Evolutionary conservation across 53 echinoderm and acorn worm genomes (phyloP), one percentile per base, ranked within the genome.

Genomic region (Echinometra lucunter): DNA sequence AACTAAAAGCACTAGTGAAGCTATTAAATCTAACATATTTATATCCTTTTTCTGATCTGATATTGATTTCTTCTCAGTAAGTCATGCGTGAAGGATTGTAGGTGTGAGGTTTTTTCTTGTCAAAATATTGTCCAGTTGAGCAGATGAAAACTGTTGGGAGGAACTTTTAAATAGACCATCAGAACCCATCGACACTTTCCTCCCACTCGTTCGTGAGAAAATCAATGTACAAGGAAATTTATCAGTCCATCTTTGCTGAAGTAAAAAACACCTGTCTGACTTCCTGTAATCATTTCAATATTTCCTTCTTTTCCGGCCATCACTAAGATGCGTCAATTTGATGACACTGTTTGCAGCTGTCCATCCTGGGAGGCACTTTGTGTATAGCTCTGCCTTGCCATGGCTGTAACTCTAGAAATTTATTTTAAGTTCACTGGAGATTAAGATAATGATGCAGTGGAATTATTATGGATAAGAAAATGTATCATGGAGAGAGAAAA

Each of bases 271-370:
- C 85, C 85, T 85, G 85, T 49, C 49, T 63, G 15, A 49, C 30
- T 85, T 85, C 85, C 85, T 49, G n/a, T 30, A 85, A 85, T 85
- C 47, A 85, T 8, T 83, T 47, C 10, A n/a, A 85, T 85, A 37
- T 85, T 49, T 85, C 85, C 85, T 85, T 49, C 85, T 30, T 49
- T 85, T 85, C 85, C 85, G 47, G 49, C 7, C 30, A 30, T 45
- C 49, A 15, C 10, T 9, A 30, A 45, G 49, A 28, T 28, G 25
- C 85, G 49, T 85, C 85, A 45, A 85, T 85, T 28, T 47, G n/a
- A 49, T 85, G 47, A 47, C 85, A 85, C 85, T 11, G 47, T 16
- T n/a, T 85, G 47, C 85, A 85, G 27, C 49, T 85, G 85, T 30
- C 6, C 49, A 17, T 21, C n/a, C n/a, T 10, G 47, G 85, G 49